Base-by-base conservation (phyloP, 23 tunicate species). In the Ascidia mentula region DNA sequence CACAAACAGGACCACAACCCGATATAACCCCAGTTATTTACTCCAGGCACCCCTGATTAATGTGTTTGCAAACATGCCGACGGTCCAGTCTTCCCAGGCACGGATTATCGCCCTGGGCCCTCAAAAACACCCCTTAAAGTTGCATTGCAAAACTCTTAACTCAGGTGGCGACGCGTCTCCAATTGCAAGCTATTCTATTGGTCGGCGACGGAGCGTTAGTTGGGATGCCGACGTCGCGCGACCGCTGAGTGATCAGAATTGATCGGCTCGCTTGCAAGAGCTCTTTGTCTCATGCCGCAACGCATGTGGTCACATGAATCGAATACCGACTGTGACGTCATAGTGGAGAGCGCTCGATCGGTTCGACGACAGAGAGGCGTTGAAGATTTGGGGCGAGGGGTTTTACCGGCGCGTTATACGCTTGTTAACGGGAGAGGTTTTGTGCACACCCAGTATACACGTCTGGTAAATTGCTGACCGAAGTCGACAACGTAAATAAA, bases 301-400 rank as follows among this genome's bases (percentile, higher is more conserved):
- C 65, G 65, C 65, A 53, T 53, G 65, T 53, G 65, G 65, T 53
- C 65, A 28, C 65, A 9, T 53, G 65, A 53, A 53, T 5, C 22
- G 65, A 53, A 53, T 53, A 28, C 65, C 65, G 22, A 20, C 13
- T 26, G 28, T 28, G 65, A 6, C 13, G 65, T 9, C 13, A 28
- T 9, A 53, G 4, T 6, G 24, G 13, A 26, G 13, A 3, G 65
- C 13, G 65, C 22, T 53, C 4, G 65, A 53, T 53, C 13, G 65
- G 13, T 53, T 53, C 24, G 65, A 9, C 7, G 13, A 5, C 7
- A 3, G 22, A 1, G 65, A 9, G 24, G 65, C 7, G 65, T 1
- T 28, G 13, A 53, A 3, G 65, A 53, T 53, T 26, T 53, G 13
- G 65, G 65, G 22, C 65, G 13, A 53, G 13, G 7, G 65, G 12